A percentile compares a stretch with the other conserved stretches of the same genome.
Evolutionary conservation across 2,888 invertebrate species (phyloP).

Genomic region (Meiosimyza decipiens): DNA sequence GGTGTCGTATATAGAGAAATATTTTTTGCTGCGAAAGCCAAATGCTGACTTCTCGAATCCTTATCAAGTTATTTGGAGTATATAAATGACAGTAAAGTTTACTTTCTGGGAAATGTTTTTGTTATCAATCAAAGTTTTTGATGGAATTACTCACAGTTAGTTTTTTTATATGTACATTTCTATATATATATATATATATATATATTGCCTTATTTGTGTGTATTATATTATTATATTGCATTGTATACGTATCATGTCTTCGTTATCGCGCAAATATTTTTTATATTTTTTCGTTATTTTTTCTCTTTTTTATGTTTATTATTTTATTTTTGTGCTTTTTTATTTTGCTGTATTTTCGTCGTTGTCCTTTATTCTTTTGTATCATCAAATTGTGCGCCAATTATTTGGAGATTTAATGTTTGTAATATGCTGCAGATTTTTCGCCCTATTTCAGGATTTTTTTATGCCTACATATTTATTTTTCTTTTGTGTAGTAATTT

Average conservation of each 20-base stretch:
- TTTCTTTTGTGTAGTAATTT: not conserved
- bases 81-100: no score
- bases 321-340: not conserved
- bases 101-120: no score
- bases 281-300: not conserved
- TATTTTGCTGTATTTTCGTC: slow-evolving; percentile 2
- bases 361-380: not conserved
- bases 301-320: not conserved
- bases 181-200: not conserved
- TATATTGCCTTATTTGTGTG: slow-evolving; percentile 5
- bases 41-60: no score
- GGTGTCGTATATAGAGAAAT: no score
- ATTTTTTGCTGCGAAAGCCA: no score
- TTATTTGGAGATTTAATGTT: slow-evolving; percentile 28
- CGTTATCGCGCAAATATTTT: not conserved
- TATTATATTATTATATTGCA: not conserved
- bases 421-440: not conserved
- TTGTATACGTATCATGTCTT: not conserved
- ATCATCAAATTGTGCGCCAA: slow-evolving; percentile 19
- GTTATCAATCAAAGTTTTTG: not conserved
- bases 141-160: not conserved
- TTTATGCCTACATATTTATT: not conserved
- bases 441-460: no score
- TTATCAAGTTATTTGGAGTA: no score
- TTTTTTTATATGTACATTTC: no score